phyloP scores from a whole-genome alignment of 35 echinoderm and acorn worm genomes.

The Apostichopus japonicus region DNA sequence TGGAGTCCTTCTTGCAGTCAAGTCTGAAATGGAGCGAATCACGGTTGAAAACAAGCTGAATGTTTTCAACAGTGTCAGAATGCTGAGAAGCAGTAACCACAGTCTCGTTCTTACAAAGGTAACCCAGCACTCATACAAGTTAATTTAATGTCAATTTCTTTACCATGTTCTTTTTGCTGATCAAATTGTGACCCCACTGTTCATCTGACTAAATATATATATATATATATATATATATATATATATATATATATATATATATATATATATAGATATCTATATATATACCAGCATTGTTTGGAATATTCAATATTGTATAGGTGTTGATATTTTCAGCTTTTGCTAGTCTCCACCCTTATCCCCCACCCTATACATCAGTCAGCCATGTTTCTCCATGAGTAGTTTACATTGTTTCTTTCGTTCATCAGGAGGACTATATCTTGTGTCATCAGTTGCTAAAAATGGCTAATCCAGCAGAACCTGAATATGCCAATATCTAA shows the following conservation, averaged over 20 bases:
- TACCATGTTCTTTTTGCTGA: neutral
- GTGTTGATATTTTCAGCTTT: no score
- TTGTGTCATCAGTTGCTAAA: neutral
- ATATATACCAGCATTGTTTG: no score
- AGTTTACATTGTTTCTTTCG: neutral
- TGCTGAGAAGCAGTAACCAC: neutral
- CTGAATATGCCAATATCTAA: neutral
- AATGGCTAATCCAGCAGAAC: slow-evolving; percentile 3
- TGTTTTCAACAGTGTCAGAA: neutral
- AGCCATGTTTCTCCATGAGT: no score
- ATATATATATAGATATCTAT: no score
- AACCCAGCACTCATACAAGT: neutral
- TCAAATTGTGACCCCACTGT: no score
- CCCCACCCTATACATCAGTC: no score
- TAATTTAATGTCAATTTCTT: neutral
- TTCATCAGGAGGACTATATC: neutral
- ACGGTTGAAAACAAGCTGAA: neutral
- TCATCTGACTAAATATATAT: no score
- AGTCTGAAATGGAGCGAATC: neutral
- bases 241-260: no score
- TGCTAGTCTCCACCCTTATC: no score
- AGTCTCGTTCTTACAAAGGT: slow-evolving; percentile 8
- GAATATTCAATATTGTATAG: no score
- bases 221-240: no score
- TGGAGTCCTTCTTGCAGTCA: neutral